These are phyloP conservation scores for Boloria euphrosyne DNA, from an alignment of 2,888 invertebrate genomes.

Conservation along the genomic window DNA sequence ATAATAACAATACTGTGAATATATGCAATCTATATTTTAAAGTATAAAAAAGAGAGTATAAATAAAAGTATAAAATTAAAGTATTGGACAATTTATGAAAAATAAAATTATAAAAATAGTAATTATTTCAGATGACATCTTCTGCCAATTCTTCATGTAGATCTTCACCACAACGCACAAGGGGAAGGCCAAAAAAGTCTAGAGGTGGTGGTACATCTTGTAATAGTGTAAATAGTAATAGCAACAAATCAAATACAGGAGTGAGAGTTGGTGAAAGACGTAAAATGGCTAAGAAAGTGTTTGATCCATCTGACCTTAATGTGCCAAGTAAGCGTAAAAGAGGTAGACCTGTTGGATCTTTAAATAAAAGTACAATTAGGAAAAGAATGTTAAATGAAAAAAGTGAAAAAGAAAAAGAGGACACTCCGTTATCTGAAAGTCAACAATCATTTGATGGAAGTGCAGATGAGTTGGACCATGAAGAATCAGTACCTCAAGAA, in stretches of 20 bases:
- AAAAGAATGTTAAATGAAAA: conserved; percentile 66
- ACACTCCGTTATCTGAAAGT: conserved; percentile 65
- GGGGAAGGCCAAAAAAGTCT: conserved; percentile 72
- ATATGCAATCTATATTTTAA: neutral
- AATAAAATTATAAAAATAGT: neutral
- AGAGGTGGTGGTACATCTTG: conserved; percentile 54
- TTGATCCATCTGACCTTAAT: conserved; percentile 92
- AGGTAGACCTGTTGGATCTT: conserved; percentile 84
- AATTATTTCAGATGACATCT: conserved; percentile 69
- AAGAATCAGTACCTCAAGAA: conserved; percentile 66
- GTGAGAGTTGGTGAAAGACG: conserved; percentile 83
- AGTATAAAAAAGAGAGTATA: neutral
- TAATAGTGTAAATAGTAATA: conserved; percentile 55
- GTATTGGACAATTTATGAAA: neutral
- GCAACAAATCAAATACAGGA: conserved; percentile 60
- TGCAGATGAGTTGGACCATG: conserved; percentile 71
- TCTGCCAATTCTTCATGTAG: conserved; percentile 78
- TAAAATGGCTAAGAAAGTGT: conserved; percentile 92
- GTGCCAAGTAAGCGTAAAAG: conserved; percentile 87
- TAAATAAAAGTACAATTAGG: conserved; percentile 83
- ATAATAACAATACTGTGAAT: neutral
- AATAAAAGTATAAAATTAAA: neutral
- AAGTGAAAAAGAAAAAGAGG: conserved; percentile 61
- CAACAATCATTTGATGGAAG: conserved; percentile 71
- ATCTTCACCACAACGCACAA: conserved; percentile 74